Evolutionary conservation across 1,140 invertebrate species (phyloP).

Genomic region (Yoshiicerus persimilis): DNA sequence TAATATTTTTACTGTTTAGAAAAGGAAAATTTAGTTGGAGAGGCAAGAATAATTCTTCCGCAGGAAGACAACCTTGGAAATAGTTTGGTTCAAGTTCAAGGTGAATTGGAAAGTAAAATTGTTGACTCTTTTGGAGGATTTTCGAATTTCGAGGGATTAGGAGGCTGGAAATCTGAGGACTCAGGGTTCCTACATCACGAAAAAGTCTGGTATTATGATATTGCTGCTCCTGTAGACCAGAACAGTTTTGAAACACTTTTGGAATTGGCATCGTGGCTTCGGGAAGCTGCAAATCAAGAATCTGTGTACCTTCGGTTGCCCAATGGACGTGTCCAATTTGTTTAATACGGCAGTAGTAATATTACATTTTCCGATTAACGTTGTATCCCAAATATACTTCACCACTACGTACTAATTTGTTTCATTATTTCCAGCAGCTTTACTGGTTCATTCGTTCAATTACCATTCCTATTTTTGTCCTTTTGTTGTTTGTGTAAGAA

Average conservation of each 20-base stretch:
- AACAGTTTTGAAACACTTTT: background rate
- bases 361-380: too few relatives aligned
- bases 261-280: background rate
- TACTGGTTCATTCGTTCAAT: too few relatives aligned
- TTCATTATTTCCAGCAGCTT: too few relatives aligned
- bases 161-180: background rate
- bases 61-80: background rate
- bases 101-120: background rate
- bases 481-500: too few relatives aligned
- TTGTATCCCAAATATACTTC: too few relatives aligned
- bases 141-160: background rate
- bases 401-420: too few relatives aligned
- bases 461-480: too few relatives aligned
- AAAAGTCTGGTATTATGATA: background rate
- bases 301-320: background rate
- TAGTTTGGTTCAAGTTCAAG: background rate
- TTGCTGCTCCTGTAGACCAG: background rate
- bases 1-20: too few relatives aligned
- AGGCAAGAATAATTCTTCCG: background rate
- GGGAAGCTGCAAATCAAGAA: background rate
- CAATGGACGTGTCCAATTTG: background rate
- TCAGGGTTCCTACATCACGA: background rate
- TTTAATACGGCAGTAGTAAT: too few relatives aligned
- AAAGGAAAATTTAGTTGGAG: too few relatives aligned
- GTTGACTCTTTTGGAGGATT: background rate